phyloP scores from a whole-genome alignment of 2,797 vertebrate species.

The Epinephelus awoara region DNA sequence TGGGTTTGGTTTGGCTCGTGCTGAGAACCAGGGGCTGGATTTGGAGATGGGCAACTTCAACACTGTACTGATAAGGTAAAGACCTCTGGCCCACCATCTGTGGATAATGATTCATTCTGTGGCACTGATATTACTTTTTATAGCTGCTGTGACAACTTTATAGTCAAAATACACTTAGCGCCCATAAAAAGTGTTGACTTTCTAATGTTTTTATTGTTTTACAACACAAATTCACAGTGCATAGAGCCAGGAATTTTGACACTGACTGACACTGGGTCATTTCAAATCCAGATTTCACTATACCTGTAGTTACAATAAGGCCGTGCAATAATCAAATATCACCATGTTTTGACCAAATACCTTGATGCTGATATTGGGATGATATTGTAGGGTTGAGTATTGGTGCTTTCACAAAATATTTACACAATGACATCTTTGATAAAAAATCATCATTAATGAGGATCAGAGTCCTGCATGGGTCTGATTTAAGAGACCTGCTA shows the following conservation, averaged over 20 bases:
- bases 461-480: too few species aligned
- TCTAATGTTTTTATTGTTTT: slow-evolving; percentile 23
- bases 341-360: too few species aligned
- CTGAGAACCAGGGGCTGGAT: slow-evolving; percentile 92
- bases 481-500: too few species aligned
- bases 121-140: slow-evolving; percentile 20
- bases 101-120: slow-evolving; percentile 11
- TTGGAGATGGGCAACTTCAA: slow-evolving; percentile 94
- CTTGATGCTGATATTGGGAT: too few species aligned
- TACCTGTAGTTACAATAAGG: background rate
- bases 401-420: too few species aligned
- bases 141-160: background rate
- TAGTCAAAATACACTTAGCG: background rate
- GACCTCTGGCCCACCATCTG: background rate
- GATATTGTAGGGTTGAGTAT: too few species aligned
- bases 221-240: background rate
- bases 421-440: too few species aligned
- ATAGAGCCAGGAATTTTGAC: background rate
- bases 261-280: background rate
- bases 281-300: background rate
- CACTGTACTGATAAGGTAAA: slow-evolving; percentile 92
- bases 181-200: slow-evolving; percentile 5
- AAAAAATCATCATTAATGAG: too few species aligned
- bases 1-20: slow-evolving; percentile 93
- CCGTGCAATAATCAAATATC: too few species aligned